phyloP scores from a whole-genome alignment of 2,113 vertebrate genomes.

The Globicephala melas region DNA sequence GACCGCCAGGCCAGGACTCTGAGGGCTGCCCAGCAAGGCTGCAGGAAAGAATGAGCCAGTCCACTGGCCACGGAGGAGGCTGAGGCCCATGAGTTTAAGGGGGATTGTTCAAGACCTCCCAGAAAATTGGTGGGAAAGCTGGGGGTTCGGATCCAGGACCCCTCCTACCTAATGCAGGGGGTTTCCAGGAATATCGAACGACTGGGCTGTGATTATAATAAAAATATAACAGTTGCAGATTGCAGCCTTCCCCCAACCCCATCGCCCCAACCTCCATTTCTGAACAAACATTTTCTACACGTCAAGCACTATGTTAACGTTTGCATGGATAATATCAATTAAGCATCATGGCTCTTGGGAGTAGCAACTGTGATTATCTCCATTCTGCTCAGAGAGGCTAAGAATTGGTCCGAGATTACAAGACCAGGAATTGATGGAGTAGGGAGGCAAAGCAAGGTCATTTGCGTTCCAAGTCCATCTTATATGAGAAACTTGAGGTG shows the following conservation, averaged over 20 bases:
- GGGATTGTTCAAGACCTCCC: not conserved
- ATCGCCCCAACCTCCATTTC: not conserved
- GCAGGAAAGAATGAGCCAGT: not conserved
- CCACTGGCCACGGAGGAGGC: too few species aligned
- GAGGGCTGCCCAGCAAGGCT: not conserved
- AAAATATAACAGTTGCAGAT: not conserved
- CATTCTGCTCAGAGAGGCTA: not conserved
- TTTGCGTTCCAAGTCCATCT: not conserved
- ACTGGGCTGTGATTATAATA: not conserved
- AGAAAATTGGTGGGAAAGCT: not conserved
- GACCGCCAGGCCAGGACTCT: not conserved
- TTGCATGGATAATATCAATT: not conserved
- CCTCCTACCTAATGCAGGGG: not conserved
- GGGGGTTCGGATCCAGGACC: not conserved
- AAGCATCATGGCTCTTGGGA: not conserved
- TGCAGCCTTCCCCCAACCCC: not conserved
- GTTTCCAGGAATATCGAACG: not conserved
- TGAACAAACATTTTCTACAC: not conserved
- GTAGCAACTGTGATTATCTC: not conserved
- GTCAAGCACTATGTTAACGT: not conserved
- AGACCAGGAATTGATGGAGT: not conserved
- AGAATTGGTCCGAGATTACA: not conserved
- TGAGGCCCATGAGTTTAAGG: not conserved
- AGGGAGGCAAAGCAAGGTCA: not conserved
- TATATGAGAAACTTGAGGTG: not conserved